A percentile compares a stretch with the other conserved stretches of the same genome.
phyloP scores from a whole-genome alignment of 2,113 vertebrate genomes.

The Ptyas mucosa region DNA sequence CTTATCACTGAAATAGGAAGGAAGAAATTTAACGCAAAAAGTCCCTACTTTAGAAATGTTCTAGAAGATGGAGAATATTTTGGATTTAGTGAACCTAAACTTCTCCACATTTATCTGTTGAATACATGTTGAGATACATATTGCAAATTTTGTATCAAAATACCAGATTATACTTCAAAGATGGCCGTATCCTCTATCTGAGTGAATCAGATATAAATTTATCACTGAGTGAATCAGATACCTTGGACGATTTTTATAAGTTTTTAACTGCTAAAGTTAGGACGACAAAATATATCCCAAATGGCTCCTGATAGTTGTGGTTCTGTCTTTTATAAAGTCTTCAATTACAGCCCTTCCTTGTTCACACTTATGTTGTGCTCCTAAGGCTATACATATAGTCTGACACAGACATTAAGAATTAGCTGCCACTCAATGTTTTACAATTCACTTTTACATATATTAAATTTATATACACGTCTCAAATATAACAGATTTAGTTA shows the following conservation, averaged over 20 bases:
- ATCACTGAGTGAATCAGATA: no score
- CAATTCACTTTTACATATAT: neutral
- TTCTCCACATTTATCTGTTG: neutral
- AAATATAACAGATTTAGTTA: neutral
- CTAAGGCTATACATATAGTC: neutral
- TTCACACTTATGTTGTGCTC: neutral
- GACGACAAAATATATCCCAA: neutral
- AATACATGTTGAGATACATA: neutral
- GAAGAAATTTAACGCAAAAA: neutral
- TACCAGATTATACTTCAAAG: neutral
- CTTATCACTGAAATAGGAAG: neutral
- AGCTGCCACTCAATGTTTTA: neutral
- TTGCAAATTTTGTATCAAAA: neutral
- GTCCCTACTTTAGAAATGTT: neutral
- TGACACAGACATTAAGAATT: neutral
- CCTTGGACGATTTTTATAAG: neutral
- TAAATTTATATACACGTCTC: neutral
- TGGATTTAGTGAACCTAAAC: neutral
- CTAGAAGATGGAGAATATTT: neutral
- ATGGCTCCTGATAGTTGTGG: neutral
- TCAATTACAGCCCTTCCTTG: neutral
- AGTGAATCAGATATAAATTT: no score
- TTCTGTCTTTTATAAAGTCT: neutral
- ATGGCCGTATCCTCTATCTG: neutral
- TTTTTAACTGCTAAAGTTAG: neutral